Percentiles rank a stretch among this genome's conserved stretches.
Conservation (phyloP, 2,888 invertebrate species). For the Oscheius myriophilus region DNA sequence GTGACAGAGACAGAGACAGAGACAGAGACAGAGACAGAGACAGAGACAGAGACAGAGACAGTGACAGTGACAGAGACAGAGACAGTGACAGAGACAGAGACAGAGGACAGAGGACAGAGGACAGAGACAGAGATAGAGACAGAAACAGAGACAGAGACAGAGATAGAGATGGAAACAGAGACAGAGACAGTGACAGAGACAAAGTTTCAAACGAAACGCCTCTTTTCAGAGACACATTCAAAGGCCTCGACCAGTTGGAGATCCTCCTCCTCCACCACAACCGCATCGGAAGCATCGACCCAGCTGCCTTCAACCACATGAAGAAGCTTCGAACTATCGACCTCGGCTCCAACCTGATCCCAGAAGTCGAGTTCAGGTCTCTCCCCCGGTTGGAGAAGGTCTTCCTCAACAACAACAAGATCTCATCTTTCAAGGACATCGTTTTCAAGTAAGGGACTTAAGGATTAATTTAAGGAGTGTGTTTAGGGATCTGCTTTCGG, state of each 20-base stretch:
- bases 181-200: too few relatives aligned
- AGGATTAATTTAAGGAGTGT: not conserved
- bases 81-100: too few relatives aligned
- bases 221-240: conserved; percentile 33
- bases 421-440: conserved; percentile 49
- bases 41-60: too few relatives aligned
- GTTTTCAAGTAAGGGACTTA: conserved; percentile 26
- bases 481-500: conserved; percentile 53
- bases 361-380: conserved; percentile 36
- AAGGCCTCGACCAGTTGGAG: conserved; percentile 69
- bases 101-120: too few relatives aligned
- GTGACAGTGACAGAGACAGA: too few relatives aligned
- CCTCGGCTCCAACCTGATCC: conserved; percentile 70
- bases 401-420: conserved; percentile 65
- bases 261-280: conserved; percentile 64
- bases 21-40: too few relatives aligned
- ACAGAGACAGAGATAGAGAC: too few relatives aligned
- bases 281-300: conserved; percentile 53
- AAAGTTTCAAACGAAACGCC: not conserved
- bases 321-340: conserved; percentile 69
- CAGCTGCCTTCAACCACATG: conserved; percentile 55
- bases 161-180: too few relatives aligned
- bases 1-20: too few relatives aligned
- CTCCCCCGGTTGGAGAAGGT: conserved; percentile 59
- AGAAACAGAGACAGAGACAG: too few relatives aligned